Base-by-base conservation (phyloP, 2,113 vertebrate species). In the Setophaga petechia region DNA sequence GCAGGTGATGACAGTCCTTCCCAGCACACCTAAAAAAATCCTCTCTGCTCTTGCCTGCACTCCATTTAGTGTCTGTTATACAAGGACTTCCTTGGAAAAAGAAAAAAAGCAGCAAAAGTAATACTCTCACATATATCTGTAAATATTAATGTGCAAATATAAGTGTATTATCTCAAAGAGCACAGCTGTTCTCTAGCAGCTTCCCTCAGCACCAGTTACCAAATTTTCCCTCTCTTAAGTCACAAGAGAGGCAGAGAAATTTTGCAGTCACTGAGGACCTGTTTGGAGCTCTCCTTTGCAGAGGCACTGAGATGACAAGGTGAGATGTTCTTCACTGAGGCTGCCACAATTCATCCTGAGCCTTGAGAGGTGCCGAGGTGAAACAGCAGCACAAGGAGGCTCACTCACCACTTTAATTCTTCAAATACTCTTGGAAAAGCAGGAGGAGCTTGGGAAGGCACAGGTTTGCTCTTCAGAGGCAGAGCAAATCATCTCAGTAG, bases 121-220 rank as follows among this genome's bases (percentile, higher is more conserved):
- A 22, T 12, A 68, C 49, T 62, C 71, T 87, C 31, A 58, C 15
- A 10, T 83, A 12, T 41, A 67, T 73, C 66, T 85, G 87, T 59
- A 91, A 90, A 77, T 76, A 88, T 54, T 90, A 88, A 76, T 39
- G 49, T 58, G 25, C 46, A 96, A 58, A 79, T 43, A 79, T 4
- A 21, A 4, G 3, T 51, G 30, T 41, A 69, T 58, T 90, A 94
- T 86, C 92, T 93, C 94, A 66, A 85, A 85, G 1, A 62, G 31
- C 75, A 76, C 92, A 96, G 92, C 71, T 91, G 87, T 33, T 91
- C 58, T 85, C 54, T 28, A 39, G 57, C 61, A 88, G 44, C 33
- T 72, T 51, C 62, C 83, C 67, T 73, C 68, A 51, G 49, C 51
- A 74, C 22, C 49, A 69, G 37, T 17, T 39, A 71, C 77, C 62